Evolutionary conservation across 2,113 vertebrate genomes (phyloP).

Genomic region (Carettochelys insculpta): DNA sequence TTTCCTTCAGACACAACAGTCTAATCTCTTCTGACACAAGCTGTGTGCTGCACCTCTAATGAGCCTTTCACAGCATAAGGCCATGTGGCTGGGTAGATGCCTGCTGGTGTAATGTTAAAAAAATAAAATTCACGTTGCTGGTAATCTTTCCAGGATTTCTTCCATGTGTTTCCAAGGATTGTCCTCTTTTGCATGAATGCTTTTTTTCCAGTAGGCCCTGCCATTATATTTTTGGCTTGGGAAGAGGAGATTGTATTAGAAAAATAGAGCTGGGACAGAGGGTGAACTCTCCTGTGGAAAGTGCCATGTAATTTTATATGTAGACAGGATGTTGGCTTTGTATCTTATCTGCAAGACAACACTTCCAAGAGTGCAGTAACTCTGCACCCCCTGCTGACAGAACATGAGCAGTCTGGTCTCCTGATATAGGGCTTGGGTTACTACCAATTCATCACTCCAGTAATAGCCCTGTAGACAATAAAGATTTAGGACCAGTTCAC

Average conservation of each 20-base stretch:
- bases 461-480: not conserved
- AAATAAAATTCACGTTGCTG: not conserved
- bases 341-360: not conserved
- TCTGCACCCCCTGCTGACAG: not conserved
- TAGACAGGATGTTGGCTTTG: not conserved
- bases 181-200: not conserved
- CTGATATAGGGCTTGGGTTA: not conserved
- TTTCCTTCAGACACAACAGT: not conserved
- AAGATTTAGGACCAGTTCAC: not conserved
- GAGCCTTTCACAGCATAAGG: accelerated
- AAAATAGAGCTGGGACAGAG: not conserved
- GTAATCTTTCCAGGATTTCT: accelerated
- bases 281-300: not conserved
- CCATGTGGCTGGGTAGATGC: accelerated
- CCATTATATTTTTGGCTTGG: not conserved
- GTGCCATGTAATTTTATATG: not conserved
- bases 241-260: not conserved
- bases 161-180: accelerated
- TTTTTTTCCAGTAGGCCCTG: too few species aligned
- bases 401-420: not conserved
- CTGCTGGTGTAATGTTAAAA: not conserved
- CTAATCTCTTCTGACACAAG: not conserved
- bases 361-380: not conserved
- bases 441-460: not conserved
- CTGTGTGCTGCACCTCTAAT: not conserved